phyloP scores from a whole-genome alignment of 2,888 invertebrate species.

The Himalopsyche anomala region DNA sequence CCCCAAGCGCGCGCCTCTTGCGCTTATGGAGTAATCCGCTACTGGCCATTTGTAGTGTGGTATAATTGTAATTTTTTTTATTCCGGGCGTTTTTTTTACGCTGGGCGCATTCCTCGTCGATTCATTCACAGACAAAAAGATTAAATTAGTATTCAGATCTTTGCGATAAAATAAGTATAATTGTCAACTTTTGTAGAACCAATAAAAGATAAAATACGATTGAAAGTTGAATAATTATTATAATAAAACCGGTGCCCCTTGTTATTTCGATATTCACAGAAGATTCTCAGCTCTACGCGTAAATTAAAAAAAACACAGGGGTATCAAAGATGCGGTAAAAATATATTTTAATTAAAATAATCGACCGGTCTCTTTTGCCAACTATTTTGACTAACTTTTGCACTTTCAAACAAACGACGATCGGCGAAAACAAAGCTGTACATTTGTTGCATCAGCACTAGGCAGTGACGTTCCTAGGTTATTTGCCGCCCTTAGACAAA shows the following conservation, averaged over 20 bases:
- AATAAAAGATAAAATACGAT: constrained; percentile 45
- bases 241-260: constrained; percentile 24
- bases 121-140: constrained; percentile 24
- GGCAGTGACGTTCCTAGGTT: too few relatives aligned
- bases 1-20: too few relatives aligned
- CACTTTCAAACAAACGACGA: too few relatives aligned
- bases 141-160: constrained; percentile 38
- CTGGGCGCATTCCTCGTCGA: constrained; percentile 2
- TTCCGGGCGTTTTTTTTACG: not conserved
- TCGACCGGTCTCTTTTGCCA: too few relatives aligned
- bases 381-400: too few relatives aligned
- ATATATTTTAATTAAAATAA: too few relatives aligned
- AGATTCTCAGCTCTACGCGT: not conserved
- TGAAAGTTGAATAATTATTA: constrained; percentile 41
- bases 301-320: not conserved
- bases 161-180: constrained; percentile 46
- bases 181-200: constrained; percentile 47
- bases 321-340: not conserved
- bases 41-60: not conserved
- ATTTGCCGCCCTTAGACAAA: too few relatives aligned
- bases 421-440: too few relatives aligned
- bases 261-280: constrained; percentile 6
- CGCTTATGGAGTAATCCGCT: too few relatives aligned
- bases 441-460: too few relatives aligned
- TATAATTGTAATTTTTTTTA: not conserved